Conservation (phyloP, 2,113 vertebrate genomes). For the Macquaria australasica region DNA sequence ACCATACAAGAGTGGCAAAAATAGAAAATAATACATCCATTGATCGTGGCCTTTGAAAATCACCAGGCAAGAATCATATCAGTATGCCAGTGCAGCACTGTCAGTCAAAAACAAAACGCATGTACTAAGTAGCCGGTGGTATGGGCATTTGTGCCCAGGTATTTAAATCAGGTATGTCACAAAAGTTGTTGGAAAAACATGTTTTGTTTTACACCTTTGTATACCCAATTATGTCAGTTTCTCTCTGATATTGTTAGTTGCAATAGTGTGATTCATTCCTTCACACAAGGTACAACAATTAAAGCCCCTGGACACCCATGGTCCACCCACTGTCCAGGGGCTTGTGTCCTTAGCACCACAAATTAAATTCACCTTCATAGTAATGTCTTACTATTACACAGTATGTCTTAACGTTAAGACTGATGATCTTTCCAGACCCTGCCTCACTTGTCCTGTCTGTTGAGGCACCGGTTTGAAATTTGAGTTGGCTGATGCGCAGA, state of each 20-base stretch:
- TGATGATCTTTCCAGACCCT: neutral
- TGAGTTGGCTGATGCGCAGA: neutral
- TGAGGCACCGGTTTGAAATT: neutral
- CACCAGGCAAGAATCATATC: neutral
- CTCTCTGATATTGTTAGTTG: neutral
- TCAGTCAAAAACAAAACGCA: neutral
- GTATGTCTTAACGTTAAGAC: neutral
- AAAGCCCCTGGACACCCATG: neutral
- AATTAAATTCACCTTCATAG: neutral
- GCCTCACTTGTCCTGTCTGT: neutral
- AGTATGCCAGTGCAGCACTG: no score
- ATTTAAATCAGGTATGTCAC: neutral
- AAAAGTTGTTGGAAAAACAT: neutral
- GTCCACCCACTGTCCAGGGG: neutral
- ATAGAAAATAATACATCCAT: neutral
- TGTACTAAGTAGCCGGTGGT: neutral
- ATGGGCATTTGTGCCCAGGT: neutral
- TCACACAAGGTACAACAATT: neutral
- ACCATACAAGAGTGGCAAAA: neutral
- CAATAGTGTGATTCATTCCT: neutral
- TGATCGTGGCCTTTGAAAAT: neutral
- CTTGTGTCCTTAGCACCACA: neutral
- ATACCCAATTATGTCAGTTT: neutral
- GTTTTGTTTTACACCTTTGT: neutral
- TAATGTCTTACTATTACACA: neutral